Base-by-base conservation (phyloP, 37 sponge, comb jelly and placozoan species). In the Ephydatia muelleri region DNA sequence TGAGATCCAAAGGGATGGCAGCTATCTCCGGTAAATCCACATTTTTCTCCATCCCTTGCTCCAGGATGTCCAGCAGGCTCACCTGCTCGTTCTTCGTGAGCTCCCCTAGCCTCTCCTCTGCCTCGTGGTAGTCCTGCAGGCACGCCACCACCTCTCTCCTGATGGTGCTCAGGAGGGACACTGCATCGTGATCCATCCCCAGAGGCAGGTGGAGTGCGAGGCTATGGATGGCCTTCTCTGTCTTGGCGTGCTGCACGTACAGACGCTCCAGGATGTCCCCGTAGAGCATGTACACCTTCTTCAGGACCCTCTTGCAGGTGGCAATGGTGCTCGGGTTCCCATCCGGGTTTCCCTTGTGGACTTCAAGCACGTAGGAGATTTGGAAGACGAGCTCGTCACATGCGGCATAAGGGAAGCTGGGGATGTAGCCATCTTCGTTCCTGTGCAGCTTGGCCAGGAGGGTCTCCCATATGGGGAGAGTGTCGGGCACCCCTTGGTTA, bases 211-310 rank as follows among this genome's bases (percentile, higher is more conserved):
- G 93, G 27, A 83, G 85, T 13, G 73, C 47, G 1, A 93, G 71
- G 34, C 87, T 72, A 73, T 89, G 84, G 37, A 93, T 66, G 25
- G 90, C 84, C 4, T 38, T 40, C 72, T 83, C 78, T 0, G 83
- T 75, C 23, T 67, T 77, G 3, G 89, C 90, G 49, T 86, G 77
- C 37, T 83, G 80, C 9, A 78, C 79, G 48, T 39, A 70, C 1
- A 86, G 73, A 9, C 64, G 84, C 80, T 86, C 80, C 73, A 89
- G 64, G 47, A 93, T 84, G 43, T 84, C 87, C 14, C 79, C 82
- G 80, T 93, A 86, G 43, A 85, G 90, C 87, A 89, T 87, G 84
- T 93, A 93, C 21, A 93, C 90, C 57, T 88, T 79, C 82, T 89
- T 89, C 16, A 93, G 81, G 0, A 93, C 81, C 38, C 84, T 32